These are phyloP conservation scores for Pheosia tremula DNA, from an alignment of 2,888 invertebrate species.

Conservation along the genomic window DNA sequence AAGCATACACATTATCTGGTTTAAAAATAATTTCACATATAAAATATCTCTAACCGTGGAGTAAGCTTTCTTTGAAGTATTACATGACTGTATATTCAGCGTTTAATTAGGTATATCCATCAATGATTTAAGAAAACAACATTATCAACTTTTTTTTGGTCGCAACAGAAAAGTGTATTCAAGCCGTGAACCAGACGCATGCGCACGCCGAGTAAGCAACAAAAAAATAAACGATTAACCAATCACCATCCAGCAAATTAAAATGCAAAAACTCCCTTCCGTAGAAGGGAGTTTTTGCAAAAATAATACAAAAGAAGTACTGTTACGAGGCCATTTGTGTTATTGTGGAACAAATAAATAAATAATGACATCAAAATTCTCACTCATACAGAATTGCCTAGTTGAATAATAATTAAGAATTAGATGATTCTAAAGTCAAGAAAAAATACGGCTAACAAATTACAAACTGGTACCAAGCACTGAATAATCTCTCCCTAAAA, in stretches of 20 bases:
- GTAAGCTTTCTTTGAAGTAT: background rate
- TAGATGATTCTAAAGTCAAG: no score
- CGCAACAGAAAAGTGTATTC: constrained; percentile 26
- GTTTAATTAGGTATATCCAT: constrained; percentile 17
- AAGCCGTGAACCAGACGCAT: constrained; percentile 1
- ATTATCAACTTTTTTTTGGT: constrained; percentile 27
- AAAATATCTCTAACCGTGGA: background rate
- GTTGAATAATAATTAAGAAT: no score
- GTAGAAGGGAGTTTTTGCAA: no score
- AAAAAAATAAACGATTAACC: background rate
- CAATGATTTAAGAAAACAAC: constrained; percentile 22
- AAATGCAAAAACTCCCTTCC: no score
- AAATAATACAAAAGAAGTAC: no score
- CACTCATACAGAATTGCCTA: no score
- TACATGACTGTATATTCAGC: background rate
- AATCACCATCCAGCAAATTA: background rate
- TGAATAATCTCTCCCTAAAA: no score
- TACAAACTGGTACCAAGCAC: no score
- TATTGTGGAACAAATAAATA: no score
- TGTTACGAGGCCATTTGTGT: no score
- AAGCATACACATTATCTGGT: background rate
- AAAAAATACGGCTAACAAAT: no score
- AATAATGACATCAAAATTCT: no score
- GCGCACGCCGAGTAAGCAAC: background rate
- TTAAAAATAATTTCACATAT: background rate